These are phyloP conservation scores for Automeris io DNA, from an alignment of 2,888 invertebrate genomes.

Conservation along the genomic window DNA sequence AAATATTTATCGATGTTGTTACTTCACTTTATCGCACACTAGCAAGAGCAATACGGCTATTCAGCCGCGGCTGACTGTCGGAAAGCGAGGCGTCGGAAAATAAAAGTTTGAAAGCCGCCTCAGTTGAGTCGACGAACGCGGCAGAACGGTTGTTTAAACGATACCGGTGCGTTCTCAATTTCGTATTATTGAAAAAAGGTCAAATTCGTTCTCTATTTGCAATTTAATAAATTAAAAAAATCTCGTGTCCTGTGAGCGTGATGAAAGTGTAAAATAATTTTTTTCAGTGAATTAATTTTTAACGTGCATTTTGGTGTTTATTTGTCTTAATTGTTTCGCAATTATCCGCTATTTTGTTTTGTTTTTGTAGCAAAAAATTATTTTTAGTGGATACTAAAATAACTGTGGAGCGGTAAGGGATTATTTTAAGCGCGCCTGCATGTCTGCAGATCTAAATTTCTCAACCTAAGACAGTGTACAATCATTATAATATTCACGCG, in stretches of 20 bases:
- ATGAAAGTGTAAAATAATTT: neutral
- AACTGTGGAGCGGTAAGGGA: constrained; percentile 57
- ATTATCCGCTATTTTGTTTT: neutral
- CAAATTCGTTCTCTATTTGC: neutral
- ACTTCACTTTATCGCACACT: constrained; percentile 1
- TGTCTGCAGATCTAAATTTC: constrained; percentile 31
- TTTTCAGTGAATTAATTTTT: constrained; percentile 6
- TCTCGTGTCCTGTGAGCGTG: neutral
- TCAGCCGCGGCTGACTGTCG: constrained; percentile 25
- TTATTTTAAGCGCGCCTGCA: constrained; percentile 52
- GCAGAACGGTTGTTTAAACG: constrained; percentile 37
- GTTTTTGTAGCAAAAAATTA: neutral
- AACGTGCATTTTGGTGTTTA: constrained; percentile 36
- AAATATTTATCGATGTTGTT: neutral
- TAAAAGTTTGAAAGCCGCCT: constrained; percentile 41
- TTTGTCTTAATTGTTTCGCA: neutral
- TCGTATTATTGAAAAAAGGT: constrained; percentile 2
- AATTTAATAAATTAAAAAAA: neutral
- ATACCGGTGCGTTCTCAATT: constrained; percentile 45
- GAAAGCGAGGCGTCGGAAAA: constrained; percentile 49
- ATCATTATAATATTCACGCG: neutral
- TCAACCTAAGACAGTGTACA: neutral
- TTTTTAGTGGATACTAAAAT: constrained; percentile 58
- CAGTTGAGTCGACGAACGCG: constrained; percentile 49
- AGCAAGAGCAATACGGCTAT: constrained; percentile 9